Evolutionary conservation across 92 coral and sea anemone species (phyloP).

Genomic region (Parazoanthus atlanticus): DNA sequence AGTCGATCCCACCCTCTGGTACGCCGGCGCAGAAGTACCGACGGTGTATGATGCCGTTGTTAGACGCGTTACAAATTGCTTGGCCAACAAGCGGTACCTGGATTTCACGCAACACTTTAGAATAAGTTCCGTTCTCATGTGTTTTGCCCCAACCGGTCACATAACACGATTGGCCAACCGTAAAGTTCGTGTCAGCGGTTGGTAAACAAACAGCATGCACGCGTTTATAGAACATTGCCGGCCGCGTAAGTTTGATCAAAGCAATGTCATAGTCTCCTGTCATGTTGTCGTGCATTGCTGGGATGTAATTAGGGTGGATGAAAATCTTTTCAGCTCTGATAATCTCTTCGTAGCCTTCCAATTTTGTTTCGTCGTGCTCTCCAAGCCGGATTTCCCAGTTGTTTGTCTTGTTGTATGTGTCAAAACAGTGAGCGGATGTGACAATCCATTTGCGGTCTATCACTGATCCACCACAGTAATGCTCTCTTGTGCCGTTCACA

Average conservation of each 20-base stretch:
- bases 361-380: constrained; percentile 65
- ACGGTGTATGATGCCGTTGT: constrained; percentile 59
- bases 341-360: constrained; percentile 69
- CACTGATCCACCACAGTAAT: constrained; percentile 89
- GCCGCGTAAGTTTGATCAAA: constrained; percentile 63
- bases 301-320: constrained; percentile 50
- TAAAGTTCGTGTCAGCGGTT: constrained; percentile 45
- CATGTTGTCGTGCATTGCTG: constrained; percentile 5
- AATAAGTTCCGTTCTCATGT: constrained; percentile 32
- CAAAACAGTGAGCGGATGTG: constrained; percentile 93
- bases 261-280: constrained; percentile 71
- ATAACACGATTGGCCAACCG: constrained; percentile 63
- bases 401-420: constrained; percentile 50
- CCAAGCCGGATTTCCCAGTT: constrained; percentile 72
- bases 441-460: constrained; percentile 82
- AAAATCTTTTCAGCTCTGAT: constrained; percentile 57
- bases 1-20: constrained; percentile 53
- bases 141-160: constrained; percentile 74
- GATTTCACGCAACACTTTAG: constrained; percentile 65
- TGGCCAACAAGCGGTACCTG: constrained; percentile 59
- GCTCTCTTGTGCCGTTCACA: constrained; percentile 62
- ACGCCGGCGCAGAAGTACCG: constrained; percentile 72
- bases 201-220: constrained; percentile 77
- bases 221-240: constrained; percentile 58
- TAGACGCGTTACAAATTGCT: constrained; percentile 68